Base-by-base conservation (phyloP, 2,113 vertebrate species). In the Syngnathus floridae region DNA sequence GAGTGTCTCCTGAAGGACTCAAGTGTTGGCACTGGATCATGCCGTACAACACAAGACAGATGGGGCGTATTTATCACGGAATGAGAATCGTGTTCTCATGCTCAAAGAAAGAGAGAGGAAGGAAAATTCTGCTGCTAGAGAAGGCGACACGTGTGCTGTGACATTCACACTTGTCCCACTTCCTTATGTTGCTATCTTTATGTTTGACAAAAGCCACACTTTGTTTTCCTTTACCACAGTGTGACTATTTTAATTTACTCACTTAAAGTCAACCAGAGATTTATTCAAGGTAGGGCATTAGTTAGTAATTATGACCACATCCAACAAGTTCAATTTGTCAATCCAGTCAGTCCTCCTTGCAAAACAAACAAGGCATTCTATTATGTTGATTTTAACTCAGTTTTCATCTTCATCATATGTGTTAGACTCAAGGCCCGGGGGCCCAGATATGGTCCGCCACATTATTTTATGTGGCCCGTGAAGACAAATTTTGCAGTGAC, bases 1-100 rank as follows among this genome's bases (percentile, higher is more conserved):
- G 82, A 86, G 84, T 83, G 87, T 88, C 85, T 91, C 80, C 80
- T 87, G 79, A 79, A 87, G 77, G 80, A 77, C 78, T 80, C 72
- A 65, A 48, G 69, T 72, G 74, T 71, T 88, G 86, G 79, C 86
- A 78, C 75, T 82, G 26, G 26, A 31, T 31, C 65, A 78, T 66
- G 77, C 79, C 64, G 74, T 78, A 68, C 78, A 84, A 82, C 74
- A 74, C 77, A 82, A 89, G 84, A 86, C 84, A 84, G 71, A 86
- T 81, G 86, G 85, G 79, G 77, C 80, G 80, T 86, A 83, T 89
- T 87, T 84, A 85, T 82, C 79, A 82, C 78, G 79, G 83, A 88
- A 84, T 83, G 72, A 82, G 77, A 87, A 75, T 73, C 68, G 48
- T 82, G 82, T 85, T 85, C 76, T 71, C 31, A 63, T 78, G 66